Evolutionary conservation across 2,888 invertebrate species (phyloP), one percentile per base, ranked within the genome.

Genomic region (Ptilodon capucinus): DNA sequence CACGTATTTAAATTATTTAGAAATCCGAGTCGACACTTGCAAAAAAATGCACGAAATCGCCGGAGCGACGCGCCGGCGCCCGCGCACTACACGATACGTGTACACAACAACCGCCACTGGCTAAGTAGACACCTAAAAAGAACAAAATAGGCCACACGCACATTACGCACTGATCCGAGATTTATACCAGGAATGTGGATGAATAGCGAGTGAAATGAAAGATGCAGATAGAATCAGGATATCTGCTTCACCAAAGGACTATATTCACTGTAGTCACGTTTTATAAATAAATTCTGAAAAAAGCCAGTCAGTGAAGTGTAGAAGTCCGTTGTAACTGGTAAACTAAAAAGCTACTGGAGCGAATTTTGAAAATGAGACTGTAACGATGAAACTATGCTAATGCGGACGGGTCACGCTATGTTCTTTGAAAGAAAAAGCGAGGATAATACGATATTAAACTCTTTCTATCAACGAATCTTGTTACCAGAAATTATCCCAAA

Each of bases 1-100:
- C 84, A 76, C 79, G 84, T 86, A 89, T 89, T 88, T 86, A 89
- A 88, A 90, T 90, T 84, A 88, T 89, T 89, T 90, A 90, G 90
- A 90, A 90, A 90, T 81, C 86, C 71, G 71, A 81, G 82, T 80
- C 79, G 80, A 81, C 87, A 81, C 74, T 82, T 86, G 87, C 77
- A 86, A 88, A 89, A 82, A 89, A 88, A 82, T 81, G 86, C 80
- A 86, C 81, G 86, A 84, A 86, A 83, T 79, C 89, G 84, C 35
- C 84, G 79, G 68, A 86, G 87, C 88, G 86, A 65, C 73, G 74
- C 44, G 60, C 54, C 60, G 64, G 64, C 74, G 75, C 70, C 65
- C 69, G 51, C 62, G 68, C 65, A 53, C 47, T 50, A 44, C 68
- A 68, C 69, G 74, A 76, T 71, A 79, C 35, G 16, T 36, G n/a